phyloP scores from a whole-genome alignment of 2,797 vertebrate species.

The Acropternis orthonyx region DNA sequence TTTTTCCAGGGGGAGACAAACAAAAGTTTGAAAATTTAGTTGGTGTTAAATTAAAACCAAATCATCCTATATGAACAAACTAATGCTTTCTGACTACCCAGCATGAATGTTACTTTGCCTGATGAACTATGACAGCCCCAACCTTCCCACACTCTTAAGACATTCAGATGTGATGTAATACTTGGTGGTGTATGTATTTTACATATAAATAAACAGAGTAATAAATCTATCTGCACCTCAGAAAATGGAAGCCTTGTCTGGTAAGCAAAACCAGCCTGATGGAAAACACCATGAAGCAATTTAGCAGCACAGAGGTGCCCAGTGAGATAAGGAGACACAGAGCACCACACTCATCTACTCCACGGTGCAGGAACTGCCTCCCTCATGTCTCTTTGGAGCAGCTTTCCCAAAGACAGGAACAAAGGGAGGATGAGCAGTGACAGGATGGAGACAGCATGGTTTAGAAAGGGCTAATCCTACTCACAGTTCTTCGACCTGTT shows the following conservation, averaged over 20 bases:
- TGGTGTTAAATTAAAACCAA: background rate
- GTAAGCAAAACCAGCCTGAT: background rate
- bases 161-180: background rate
- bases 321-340: background rate
- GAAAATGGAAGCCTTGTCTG: background rate
- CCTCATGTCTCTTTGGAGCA: background rate
- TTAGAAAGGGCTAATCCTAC: constrained; percentile 82
- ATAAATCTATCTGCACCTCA: background rate
- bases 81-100: background rate
- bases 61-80: background rate
- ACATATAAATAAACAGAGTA: background rate
- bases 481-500: constrained; percentile 99
- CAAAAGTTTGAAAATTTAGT: background rate
- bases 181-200: background rate
- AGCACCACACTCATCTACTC: background rate
- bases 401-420: constrained; percentile 34
- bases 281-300: background rate
- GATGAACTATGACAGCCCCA: background rate
- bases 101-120: background rate
- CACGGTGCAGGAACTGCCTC: background rate
- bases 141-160: background rate
- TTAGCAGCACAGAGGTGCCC: constrained; percentile 13
- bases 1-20: background rate
- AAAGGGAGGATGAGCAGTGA: constrained; percentile 32
- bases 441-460: constrained; percentile 63